These are phyloP conservation scores for Gallinago nigripennis DNA, from an alignment of 2,797 vertebrate genomes.

Conservation along the genomic window DNA sequence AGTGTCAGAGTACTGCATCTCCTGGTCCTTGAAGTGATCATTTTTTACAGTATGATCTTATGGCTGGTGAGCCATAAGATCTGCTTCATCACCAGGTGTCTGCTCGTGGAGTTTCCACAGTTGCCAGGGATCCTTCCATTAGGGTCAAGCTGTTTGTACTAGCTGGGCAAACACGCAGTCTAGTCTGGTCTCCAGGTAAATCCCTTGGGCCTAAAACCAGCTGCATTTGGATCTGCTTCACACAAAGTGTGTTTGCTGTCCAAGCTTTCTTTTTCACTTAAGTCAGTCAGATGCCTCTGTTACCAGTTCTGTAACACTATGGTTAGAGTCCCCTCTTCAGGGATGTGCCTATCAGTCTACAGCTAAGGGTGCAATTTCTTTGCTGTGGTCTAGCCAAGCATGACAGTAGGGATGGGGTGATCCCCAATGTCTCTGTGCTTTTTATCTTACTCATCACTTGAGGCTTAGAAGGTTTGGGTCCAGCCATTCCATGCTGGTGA, in stretches of 20 bases:
- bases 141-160: not conserved
- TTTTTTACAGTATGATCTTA: not conserved
- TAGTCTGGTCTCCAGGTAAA: not conserved
- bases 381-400: not conserved
- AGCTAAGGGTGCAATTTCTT: not conserved
- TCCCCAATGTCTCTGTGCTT: not conserved
- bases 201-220: not conserved
- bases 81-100: not conserved
- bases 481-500: not conserved
- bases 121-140: not conserved
- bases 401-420: not conserved
- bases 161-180: not conserved
- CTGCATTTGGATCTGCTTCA: not conserved
- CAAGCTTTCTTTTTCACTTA: not conserved
- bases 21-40: not conserved
- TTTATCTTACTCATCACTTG: not conserved
- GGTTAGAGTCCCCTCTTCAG: not conserved
- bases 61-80: not conserved
- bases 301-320: not conserved
- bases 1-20: not conserved
- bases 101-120: not conserved
- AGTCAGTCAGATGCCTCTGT: not conserved
- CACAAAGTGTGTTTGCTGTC: not conserved
- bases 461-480: not conserved
- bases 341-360: not conserved